Base-by-base conservation (phyloP, 2,113 vertebrate genomes). In the Rhinopomastus cyanomelas region DNA sequence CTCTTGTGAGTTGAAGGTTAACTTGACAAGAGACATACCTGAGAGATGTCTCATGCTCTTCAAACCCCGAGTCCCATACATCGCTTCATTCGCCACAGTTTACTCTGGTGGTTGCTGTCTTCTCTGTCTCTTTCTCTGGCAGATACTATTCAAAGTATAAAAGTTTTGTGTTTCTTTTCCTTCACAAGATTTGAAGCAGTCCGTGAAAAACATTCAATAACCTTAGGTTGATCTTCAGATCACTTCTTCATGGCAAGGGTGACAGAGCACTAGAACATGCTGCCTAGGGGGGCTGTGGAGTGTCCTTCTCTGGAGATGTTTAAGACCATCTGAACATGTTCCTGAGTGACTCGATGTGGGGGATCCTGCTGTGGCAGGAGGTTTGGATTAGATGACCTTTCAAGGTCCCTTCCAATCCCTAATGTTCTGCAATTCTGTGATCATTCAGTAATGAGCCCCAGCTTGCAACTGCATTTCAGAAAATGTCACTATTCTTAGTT, bases 1-100 rank as follows among this genome's bases (percentile, higher is more conserved):
- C 48, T 89, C 59, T 86, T 62, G n/a, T 89, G 72, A 94, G 90
- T 90, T 36, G 81, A 89, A 88, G 72, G 79, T 83, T 64, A 30
- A 60, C 85, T 85, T 80, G 89, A 90, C 69, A 88, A 44, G 48
- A 30, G 42, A 16, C 0, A 0, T 59, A 91, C 29, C 55, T 85
- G 79, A 74, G 72, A 89, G 42, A 56, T 25, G n/a, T 75, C 79
- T n/a, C 67, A 64, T 52, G n/a, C 8, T 36, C 87, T 82, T 77
- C 0, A 2, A 85, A 22, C 30, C 56, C 44, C 7, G n/a, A 74
- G 39, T 49, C 22, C 9, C 32, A 85, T 62, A 51, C 9, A 76
- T 90, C 48, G 60, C 34, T 61, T 48, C 6, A 21, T 72, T 65
- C 73, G 48, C 46, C 87, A 8, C 64, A 67, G 44, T 42, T 27